Conservation (phyloP, 2,797 vertebrate genomes). For the Denticeps clupeoides region DNA sequence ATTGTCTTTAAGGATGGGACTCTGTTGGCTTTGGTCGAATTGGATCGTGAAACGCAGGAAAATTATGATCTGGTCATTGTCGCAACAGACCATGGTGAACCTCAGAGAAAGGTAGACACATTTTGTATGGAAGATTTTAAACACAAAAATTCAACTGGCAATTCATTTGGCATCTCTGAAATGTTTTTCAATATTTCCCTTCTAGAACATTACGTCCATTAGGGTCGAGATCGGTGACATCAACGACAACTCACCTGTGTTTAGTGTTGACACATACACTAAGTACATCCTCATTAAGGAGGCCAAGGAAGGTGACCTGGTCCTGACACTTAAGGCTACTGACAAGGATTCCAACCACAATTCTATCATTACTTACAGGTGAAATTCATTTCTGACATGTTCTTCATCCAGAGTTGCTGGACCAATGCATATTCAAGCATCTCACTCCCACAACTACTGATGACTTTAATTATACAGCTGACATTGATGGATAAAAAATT, state of each 20-base stretch:
- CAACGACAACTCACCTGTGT: constrained; percentile 61
- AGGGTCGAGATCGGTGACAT: constrained; percentile 48
- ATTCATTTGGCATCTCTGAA: no score
- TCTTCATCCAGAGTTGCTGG: no score
- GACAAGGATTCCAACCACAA: constrained; percentile 56
- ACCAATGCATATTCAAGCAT: neutral
- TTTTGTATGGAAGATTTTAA: constrained; percentile 1
- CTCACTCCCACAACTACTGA: no score
- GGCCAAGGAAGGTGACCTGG: constrained; percentile 38
- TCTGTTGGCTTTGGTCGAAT: constrained; percentile 37
- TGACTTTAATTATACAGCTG: no score
- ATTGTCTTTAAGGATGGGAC: constrained; percentile 52
- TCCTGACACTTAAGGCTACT: constrained; percentile 48
- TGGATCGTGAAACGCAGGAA: constrained; percentile 61
- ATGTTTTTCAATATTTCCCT: neutral
- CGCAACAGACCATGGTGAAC: constrained; percentile 54
- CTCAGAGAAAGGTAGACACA: constrained; percentile 52
- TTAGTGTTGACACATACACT: constrained; percentile 43
- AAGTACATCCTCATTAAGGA: constrained; percentile 42
- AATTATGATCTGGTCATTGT: constrained; percentile 49
- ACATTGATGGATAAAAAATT: neutral
- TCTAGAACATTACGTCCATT: constrained; percentile 58
- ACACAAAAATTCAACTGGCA: no score
- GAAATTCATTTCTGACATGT: neutral
- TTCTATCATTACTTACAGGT: constrained; percentile 58